Base-by-base conservation (phyloP, 2,113 vertebrate genomes). In the Pelecanus crispus region DNA sequence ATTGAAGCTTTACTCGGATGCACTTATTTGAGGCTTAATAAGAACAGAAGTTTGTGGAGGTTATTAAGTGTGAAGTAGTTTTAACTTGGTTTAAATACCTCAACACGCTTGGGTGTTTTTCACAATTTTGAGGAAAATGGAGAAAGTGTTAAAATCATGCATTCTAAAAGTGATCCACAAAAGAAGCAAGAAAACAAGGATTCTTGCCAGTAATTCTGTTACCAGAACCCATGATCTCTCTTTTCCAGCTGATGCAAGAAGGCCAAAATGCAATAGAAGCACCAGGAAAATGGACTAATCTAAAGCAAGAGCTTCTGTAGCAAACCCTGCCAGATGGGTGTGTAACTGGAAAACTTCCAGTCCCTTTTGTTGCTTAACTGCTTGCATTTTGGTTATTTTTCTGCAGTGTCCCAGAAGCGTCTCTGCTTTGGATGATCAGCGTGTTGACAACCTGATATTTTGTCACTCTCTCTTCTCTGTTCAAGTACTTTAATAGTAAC, bases 191-290 rank as follows among this genome's bases (percentile, higher is more conserved):
- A 81, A 87, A 94, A 81, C 58, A 72, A 58, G 49, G 38, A 28
- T 73, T 75, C 81, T 85, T 81, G 89, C 88, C 92, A 92, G 78
- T 95, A 94, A 96, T 92, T 94, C 56, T 72, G 20, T 91, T 94
- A 58, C 78, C 81, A 88, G 87, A 90, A 87, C n/a, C 22, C 26
- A 18, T 83, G 87, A 93, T 61, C 22, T 88, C 24, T 29, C 62
- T 94, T 95, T 95, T 91, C 88, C 95, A 91, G 66, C 73, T 80
- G 40, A 77, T 82, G 86, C 49, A 87, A 94, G 68, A 44, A 74
- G 36, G 73, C 78, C 78, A 92, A 85, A 92, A 81, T 58, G 88
- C 62, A 95, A 11, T 87, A 89, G 79, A 89, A 95, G 18, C 4
- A 2, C 36, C 94, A 77, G 78, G 73, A 87, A 95, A 96, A 90